Conservation (phyloP, 2,113 vertebrate genomes). For the Pimephales promelas region DNA sequence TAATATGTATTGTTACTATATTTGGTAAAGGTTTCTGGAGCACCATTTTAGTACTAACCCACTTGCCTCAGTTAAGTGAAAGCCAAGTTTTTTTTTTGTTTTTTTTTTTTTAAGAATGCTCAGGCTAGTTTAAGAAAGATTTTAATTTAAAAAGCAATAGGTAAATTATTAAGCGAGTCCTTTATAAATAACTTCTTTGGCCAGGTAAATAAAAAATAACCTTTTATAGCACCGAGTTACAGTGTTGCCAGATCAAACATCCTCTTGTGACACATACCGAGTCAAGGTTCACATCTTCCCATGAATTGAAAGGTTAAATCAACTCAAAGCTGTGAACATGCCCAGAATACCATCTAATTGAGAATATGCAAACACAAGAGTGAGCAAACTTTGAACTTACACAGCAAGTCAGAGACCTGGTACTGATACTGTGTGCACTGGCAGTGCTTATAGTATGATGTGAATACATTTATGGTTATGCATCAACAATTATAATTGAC, state of each 20-base stretch:
- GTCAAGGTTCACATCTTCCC: not conserved
- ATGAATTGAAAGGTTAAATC: conserved; percentile 16
- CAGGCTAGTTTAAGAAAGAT: not conserved
- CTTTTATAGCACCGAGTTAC: not conserved
- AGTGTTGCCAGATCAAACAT: conserved; percentile 25
- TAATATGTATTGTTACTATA: not conserved
- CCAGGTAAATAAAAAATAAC: not conserved
- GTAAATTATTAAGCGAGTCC: not conserved
- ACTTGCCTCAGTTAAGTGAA: not conserved
- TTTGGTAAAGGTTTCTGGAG: not conserved
- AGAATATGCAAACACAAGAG: not conserved
- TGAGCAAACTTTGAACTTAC: conserved; percentile 2
- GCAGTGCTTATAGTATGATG: not conserved
- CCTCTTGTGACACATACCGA: not conserved
- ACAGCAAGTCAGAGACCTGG: not conserved
- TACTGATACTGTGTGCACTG: not conserved
- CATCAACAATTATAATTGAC: not conserved
- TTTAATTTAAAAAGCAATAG: not conserved
- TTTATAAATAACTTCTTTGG: not conserved
- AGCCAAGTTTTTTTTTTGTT: too few relatives aligned
- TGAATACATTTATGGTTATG: not conserved
- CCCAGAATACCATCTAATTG: not conserved
- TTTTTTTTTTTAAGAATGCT: not conserved
- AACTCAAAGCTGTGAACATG: conserved; percentile 37
- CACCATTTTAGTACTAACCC: not conserved